phyloP scores from a whole-genome alignment of 1,140 invertebrate genomes.

The Trissolcus basalis region DNA sequence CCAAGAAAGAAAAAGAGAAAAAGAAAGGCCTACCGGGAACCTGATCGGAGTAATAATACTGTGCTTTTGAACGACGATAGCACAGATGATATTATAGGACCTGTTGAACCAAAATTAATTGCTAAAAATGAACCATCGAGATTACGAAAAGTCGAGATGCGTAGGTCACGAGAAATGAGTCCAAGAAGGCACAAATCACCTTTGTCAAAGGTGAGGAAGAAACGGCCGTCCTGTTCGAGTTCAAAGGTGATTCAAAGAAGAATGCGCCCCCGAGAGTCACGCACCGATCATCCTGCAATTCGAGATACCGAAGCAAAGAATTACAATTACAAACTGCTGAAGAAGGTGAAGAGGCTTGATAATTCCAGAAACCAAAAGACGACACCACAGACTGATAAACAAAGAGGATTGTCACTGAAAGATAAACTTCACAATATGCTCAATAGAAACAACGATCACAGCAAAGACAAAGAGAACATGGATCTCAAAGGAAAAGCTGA shows the following conservation, averaged over 20 bases:
- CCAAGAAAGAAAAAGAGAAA: constrained; percentile 63
- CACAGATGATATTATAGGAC: background rate
- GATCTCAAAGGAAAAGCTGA: constrained; percentile 18
- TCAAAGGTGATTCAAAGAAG: background rate
- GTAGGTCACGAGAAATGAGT: too few species aligned
- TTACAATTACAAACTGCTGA: constrained; percentile 62
- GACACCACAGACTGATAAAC: constrained; percentile 26
- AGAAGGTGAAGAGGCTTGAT: constrained; percentile 66
- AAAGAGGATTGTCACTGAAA: constrained; percentile 66
- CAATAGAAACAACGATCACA: constrained; percentile 42
- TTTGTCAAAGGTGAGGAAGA: too few species aligned
- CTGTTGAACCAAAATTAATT: too few species aligned
- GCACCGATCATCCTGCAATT: too few species aligned
- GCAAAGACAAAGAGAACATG: constrained; percentile 21
- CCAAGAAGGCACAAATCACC: too few species aligned
- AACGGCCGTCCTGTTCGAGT: too few species aligned
- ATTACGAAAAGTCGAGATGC: too few species aligned
- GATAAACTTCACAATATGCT: constrained; percentile 70
- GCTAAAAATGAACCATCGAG: too few species aligned
- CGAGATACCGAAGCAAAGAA: constrained; percentile 28
- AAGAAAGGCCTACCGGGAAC: constrained; percentile 25
- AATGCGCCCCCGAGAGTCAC: constrained; percentile 1
- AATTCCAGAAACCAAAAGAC: constrained; percentile 46
- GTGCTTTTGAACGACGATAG: background rate
- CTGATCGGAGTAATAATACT: background rate